Percentiles rank a stretch among this genome's conserved stretches.
These are phyloP conservation scores for Kryptolebias marmoratus DNA, from an alignment of 2,113 vertebrate species.

Conservation along the genomic window DNA sequence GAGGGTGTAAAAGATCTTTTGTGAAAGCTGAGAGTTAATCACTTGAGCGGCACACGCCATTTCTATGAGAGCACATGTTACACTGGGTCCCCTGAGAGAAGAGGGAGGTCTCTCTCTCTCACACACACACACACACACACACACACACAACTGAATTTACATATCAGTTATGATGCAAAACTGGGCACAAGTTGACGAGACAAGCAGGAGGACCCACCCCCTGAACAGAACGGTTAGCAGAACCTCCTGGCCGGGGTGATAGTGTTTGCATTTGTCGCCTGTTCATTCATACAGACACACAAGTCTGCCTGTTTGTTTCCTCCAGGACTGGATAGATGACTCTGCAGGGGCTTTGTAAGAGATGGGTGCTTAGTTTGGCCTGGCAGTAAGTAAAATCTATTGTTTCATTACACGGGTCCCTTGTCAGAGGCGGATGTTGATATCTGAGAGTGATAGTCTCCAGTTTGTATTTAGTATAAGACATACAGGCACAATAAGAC, in stretches of 20 bases:
- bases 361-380: conserved; percentile 69
- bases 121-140: conserved; percentile 51
- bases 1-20: conserved; percentile 72
- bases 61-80: conserved; percentile 77
- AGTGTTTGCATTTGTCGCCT: conserved; percentile 53
- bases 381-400: conserved; percentile 77
- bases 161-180: conserved; percentile 80
- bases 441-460: conserved; percentile 56
- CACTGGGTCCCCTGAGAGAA: conserved; percentile 67
- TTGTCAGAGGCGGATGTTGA: conserved; percentile 56
- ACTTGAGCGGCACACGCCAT: conserved; percentile 78
- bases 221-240: conserved; percentile 57
- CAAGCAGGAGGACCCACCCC: conserved; percentile 65
- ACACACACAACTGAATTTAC: conserved; percentile 68
- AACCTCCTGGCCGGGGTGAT: conserved; percentile 49
- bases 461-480: conserved; percentile 47
- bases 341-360: conserved; percentile 55
- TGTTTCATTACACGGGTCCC: conserved; percentile 59
- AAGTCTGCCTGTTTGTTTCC: conserved; percentile 27
- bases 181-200: conserved; percentile 46
- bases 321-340: conserved; percentile 59
- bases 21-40: conserved; percentile 77
- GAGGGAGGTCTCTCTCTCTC: conserved; percentile 49
- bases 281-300: conserved; percentile 38
- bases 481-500: conserved; percentile 27